Percentiles rank a stretch among this genome's conserved stretches.
phyloP scores from a whole-genome alignment of 2,888 invertebrate species.

The Dioctria linearis region DNA sequence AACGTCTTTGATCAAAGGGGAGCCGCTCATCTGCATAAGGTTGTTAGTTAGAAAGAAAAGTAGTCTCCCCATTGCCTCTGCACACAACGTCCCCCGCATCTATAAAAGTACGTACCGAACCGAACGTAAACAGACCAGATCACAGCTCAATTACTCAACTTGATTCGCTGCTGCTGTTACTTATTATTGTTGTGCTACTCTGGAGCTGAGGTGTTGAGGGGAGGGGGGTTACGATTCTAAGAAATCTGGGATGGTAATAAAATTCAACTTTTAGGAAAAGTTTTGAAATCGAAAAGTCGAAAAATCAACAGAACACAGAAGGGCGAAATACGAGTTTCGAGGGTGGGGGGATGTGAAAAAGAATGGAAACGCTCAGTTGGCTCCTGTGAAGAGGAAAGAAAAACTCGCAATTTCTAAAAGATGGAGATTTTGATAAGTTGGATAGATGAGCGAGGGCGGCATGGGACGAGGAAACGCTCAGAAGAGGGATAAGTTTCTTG shows the following conservation, averaged over 20 bases:
- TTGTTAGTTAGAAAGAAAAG: neutral
- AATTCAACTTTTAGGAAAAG: slow-evolving; percentile 24
- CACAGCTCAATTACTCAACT: slow-evolving; percentile 4
- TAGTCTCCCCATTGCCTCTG: neutral
- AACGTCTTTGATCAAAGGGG: slow-evolving; percentile 27
- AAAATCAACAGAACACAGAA: slow-evolving; percentile 26
- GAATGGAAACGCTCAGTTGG: neutral
- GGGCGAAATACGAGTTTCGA: neutral
- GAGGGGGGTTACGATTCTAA: neutral
- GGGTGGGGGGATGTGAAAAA: neutral
- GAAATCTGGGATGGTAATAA: neutral
- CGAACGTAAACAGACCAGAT: neutral
- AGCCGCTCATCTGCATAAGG: slow-evolving; percentile 9
- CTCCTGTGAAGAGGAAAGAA: slow-evolving; percentile 3
- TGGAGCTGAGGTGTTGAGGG: too few species aligned
- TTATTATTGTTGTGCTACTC: too few species aligned
- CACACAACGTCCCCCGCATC: neutral
- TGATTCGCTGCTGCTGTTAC: neutral
- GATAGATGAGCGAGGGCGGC: neutral
- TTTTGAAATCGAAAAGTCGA: slow-evolving; percentile 20
- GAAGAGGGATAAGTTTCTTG: slow-evolving; percentile 14
- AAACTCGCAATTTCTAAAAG: slow-evolving; percentile 17
- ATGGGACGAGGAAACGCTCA: neutral
- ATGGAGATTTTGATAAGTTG: slow-evolving; percentile 4
- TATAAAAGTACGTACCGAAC: neutral